Evolutionary conservation across 2,888 invertebrate species (phyloP).

Genomic region (Drosophila macrospina): DNA sequence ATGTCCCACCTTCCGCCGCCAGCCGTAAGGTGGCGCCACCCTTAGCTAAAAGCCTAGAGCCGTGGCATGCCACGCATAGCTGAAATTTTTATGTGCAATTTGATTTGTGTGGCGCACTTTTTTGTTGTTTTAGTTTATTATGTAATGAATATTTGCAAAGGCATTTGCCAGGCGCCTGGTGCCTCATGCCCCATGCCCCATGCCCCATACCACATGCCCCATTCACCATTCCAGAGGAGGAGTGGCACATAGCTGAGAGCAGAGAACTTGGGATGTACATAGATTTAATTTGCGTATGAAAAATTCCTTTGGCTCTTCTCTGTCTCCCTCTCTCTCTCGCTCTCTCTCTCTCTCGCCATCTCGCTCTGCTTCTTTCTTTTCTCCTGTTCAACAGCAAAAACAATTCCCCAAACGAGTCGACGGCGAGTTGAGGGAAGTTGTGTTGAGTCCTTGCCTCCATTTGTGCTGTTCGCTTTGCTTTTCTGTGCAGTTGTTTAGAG

Average conservation of each 20-base stretch:
- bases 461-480: conserved; percentile 35
- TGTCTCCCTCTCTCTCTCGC: not conserved
- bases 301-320: conserved; percentile 64
- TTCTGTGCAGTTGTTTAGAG: conserved; percentile 74
- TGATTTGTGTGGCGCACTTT: conserved; percentile 61
- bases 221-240: not conserved
- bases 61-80: conserved; percentile 47
- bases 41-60: not conserved
- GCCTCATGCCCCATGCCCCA: not conserved
- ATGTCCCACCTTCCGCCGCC: not conserved
- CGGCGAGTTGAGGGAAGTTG: conserved; percentile 16
- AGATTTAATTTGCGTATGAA: conserved; percentile 78
- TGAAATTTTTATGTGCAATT: conserved; percentile 56
- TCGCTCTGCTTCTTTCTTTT: not conserved
- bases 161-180: conserved; percentile 33
- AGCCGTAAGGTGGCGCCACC: not conserved
- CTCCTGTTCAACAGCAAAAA: conserved; percentile 16
- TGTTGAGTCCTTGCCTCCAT: conserved; percentile 19
- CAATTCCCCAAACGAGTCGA: conserved; percentile 73
- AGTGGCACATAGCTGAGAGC: conserved; percentile 45
- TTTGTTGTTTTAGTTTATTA: conserved; percentile 67
- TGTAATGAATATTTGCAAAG: conserved; percentile 75
- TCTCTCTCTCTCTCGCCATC: not conserved
- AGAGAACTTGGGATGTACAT: conserved; percentile 55
- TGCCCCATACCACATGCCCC: not conserved